Conservation (phyloP, 1,140 invertebrate species). For the Potamilus streckersoni region DNA sequence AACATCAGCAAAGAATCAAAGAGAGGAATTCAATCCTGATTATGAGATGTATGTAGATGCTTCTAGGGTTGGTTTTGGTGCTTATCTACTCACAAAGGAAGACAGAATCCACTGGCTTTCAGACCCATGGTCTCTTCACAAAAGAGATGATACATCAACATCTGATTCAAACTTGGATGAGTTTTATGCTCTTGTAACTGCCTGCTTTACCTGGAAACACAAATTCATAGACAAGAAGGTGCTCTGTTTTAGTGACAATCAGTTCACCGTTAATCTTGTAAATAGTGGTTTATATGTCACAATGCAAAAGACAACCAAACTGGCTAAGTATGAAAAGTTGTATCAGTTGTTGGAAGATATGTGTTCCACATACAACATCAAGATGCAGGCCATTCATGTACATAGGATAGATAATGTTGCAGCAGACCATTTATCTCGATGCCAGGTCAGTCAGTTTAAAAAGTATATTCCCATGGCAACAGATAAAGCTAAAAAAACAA, state of each 20-base stretch:
- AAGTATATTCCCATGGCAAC: slow-evolving; percentile 38
- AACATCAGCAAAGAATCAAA: slow-evolving; percentile 5
- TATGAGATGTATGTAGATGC: slow-evolving; percentile 46
- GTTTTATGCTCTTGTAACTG: slow-evolving; percentile 40
- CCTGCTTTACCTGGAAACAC: slow-evolving; percentile 50
- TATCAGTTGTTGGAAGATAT: slow-evolving; percentile 30
- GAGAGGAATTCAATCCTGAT: slow-evolving; percentile 19
- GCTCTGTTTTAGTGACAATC: slow-evolving; percentile 41
- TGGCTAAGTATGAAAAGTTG: slow-evolving; percentile 15
- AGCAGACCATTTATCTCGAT: slow-evolving; percentile 43
- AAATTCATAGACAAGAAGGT: slow-evolving; percentile 45
- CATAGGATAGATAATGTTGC: slow-evolving; percentile 38
- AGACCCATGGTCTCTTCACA: slow-evolving; percentile 27
- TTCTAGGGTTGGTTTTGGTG: slow-evolving; percentile 45
- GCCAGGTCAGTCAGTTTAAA: slow-evolving; percentile 34
- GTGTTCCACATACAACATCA: slow-evolving; percentile 33
- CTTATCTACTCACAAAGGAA: slow-evolving; percentile 34
- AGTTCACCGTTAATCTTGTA: slow-evolving; percentile 23
- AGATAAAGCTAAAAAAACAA: slow-evolving; percentile 41
- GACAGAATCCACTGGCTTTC: slow-evolving; percentile 33
- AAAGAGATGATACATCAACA: neutral
- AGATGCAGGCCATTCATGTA: slow-evolving; percentile 34
- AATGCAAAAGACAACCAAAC: neutral
- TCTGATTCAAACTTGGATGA: slow-evolving; percentile 29
- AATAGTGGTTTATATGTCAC: slow-evolving; percentile 30